phyloP scores from a whole-genome alignment of 2,113 vertebrate genomes.

The Ceyx cyanopectus region DNA sequence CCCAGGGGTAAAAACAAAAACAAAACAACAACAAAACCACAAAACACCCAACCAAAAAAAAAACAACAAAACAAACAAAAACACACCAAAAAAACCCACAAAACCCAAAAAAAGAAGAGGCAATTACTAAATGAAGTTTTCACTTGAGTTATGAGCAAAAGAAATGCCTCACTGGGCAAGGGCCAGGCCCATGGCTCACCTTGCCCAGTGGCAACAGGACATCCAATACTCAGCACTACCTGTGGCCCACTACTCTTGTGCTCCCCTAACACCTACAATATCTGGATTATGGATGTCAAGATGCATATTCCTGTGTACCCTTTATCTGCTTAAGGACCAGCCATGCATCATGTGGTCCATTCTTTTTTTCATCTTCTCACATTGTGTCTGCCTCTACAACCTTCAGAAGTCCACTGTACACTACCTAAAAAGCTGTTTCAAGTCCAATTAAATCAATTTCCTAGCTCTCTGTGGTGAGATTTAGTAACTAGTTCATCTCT shows the following conservation, averaged over 20 bases:
- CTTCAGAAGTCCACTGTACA: background rate
- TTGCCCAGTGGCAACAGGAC: background rate
- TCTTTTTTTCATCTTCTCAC: background rate
- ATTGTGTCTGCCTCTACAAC: background rate
- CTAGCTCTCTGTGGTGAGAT: background rate
- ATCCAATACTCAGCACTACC: fast-evolving
- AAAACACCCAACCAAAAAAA: too few species aligned
- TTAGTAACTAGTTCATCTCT: background rate
- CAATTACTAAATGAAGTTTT: background rate
- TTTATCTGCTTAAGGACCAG: background rate
- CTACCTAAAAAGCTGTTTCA: background rate
- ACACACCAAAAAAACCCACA: too few species aligned
- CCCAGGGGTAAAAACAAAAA: background rate
- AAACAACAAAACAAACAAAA: too few species aligned
- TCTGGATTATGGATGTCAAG: background rate
- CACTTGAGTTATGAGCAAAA: background rate
- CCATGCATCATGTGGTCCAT: background rate
- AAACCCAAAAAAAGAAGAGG: background rate
- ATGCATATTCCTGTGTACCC: background rate
- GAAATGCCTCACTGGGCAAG: background rate
- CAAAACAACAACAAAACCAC: too few species aligned
- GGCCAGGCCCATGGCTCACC: background rate
- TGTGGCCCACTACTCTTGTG: background rate
- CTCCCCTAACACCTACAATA: background rate
- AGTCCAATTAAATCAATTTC: background rate